A percentile compares a stretch with the other conserved stretches of the same genome.
Evolutionary conservation across 2,888 invertebrate species (phyloP).

Genomic region (Artemia sp.): DNA sequence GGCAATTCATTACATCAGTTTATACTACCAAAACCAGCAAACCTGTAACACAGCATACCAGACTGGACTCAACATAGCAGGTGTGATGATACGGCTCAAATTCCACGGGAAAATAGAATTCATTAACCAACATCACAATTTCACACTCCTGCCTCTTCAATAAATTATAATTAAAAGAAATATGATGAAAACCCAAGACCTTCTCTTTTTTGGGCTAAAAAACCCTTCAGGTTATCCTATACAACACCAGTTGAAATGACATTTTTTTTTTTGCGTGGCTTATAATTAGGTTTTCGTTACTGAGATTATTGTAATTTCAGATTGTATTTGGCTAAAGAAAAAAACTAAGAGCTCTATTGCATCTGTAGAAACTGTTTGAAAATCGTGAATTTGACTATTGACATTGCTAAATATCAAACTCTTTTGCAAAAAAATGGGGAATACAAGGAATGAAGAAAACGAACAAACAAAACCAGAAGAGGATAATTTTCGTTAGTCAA

Average conservation of each 20-base stretch:
- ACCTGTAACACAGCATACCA: conserved; percentile 4
- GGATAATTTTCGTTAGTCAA: no score
- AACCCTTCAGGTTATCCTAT: background rate
- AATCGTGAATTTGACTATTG: no score
- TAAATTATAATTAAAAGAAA: conserved; percentile 13
- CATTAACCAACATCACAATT: conserved; percentile 12
- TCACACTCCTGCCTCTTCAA: conserved; percentile 10
- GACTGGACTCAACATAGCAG: background rate
- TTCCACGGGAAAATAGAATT: conserved; percentile 12
- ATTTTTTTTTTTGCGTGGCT: background rate
- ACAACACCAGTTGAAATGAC: conserved; percentile 9
- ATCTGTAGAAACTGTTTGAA: no score
- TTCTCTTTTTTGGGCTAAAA: background rate
- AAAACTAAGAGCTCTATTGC: no score
- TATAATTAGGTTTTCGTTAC: no score
- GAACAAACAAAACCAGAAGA: no score
- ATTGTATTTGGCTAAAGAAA: no score
- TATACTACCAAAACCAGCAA: background rate
- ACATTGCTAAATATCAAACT: no score
- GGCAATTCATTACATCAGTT: background rate
- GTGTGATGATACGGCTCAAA: conserved; percentile 14
- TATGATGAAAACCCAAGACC: conserved; percentile 6
- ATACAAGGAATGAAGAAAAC: no score
- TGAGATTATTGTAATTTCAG: no score
- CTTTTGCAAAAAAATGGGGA: no score